phyloP scores from a whole-genome alignment of 2,888 invertebrate genomes.

The Patella ulyssiponensis region DNA sequence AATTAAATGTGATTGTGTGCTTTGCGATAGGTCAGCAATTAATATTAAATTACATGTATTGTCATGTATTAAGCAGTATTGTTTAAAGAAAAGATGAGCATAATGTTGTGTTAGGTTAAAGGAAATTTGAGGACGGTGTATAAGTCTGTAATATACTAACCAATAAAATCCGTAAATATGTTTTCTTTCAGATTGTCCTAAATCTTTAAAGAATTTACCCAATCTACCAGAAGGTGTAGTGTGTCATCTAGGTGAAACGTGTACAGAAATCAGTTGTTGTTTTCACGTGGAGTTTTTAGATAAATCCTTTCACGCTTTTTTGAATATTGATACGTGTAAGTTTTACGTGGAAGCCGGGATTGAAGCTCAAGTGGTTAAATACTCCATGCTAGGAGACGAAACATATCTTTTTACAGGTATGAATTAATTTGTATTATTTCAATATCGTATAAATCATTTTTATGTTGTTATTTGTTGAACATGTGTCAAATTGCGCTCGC shows the following conservation, averaged over 20 bases:
- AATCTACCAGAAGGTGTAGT: constrained; percentile 29
- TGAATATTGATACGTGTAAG: constrained; percentile 35
- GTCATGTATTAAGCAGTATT: no score
- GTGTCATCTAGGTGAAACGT: constrained; percentile 38
- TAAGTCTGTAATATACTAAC: no score
- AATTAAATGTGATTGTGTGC: no score
- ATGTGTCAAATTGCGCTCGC: no score
- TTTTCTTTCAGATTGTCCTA: constrained; percentile 25
- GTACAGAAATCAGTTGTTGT: constrained; percentile 47
- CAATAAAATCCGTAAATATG: no score
- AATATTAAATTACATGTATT: no score
- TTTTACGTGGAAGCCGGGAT: constrained; percentile 25
- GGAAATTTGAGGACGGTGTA: not conserved
- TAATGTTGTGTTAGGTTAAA: not conserved
- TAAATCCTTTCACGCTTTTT: constrained; percentile 27
- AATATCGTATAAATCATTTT: no score
- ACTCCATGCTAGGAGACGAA: no score
- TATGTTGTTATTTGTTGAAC: no score
- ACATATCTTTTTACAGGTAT: no score
- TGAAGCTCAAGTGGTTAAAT: constrained; percentile 12
- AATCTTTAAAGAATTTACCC: constrained; percentile 21
- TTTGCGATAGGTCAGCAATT: no score
- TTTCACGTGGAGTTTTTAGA: constrained; percentile 27
- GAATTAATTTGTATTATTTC: no score
- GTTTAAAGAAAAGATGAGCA: not conserved